Evolutionary conservation across 1,140 invertebrate species (phyloP).

Genomic region (Polypedilum pembai): DNA sequence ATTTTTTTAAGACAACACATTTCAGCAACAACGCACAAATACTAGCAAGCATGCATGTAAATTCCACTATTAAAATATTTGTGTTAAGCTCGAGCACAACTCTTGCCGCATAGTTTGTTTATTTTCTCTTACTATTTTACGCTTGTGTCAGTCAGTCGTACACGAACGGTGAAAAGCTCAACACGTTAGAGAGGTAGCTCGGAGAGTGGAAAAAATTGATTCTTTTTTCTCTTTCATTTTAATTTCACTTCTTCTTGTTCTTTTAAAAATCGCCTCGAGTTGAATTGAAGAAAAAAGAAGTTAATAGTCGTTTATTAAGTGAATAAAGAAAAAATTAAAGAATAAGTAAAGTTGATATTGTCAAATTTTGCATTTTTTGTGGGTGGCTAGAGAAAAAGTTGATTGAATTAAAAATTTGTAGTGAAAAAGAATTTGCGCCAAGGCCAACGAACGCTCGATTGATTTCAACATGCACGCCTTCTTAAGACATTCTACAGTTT

Average conservation of each 20-base stretch:
- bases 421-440: background rate
- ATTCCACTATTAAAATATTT: background rate
- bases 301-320: background rate
- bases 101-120: conserved; percentile 23
- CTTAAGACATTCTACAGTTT: background rate
- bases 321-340: too few species aligned
- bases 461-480: background rate
- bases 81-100: background rate
- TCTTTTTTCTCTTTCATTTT: background rate
- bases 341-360: too few species aligned
- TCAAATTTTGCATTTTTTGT: background rate
- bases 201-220: background rate
- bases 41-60: background rate
- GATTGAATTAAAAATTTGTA: background rate
- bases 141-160: conserved; percentile 12
- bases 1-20: too few species aligned
- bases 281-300: conserved; percentile 8
- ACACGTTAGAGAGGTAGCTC: conserved; percentile 1
- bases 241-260: background rate
- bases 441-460: conserved; percentile 6
- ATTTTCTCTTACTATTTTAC: conserved; percentile 7
- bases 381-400: background rate
- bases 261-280: conserved; percentile 8
- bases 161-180: conserved; percentile 25
- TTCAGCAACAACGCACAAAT: background rate